Conservation (phyloP, 2,113 vertebrate genomes). For the Oceanites oceanicus region DNA sequence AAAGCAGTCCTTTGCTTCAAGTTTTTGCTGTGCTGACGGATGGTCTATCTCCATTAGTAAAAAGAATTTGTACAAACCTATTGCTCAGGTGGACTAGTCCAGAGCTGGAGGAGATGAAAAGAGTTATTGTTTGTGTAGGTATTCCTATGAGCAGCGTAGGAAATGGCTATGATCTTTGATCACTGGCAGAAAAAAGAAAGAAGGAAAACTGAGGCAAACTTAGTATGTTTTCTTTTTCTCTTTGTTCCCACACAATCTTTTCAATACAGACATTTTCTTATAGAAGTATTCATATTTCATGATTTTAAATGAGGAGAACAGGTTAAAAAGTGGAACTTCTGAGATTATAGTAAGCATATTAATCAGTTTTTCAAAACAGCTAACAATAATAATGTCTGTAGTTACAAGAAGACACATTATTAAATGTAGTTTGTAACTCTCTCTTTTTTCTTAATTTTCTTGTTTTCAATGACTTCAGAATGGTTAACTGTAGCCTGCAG, state of each 20-base stretch:
- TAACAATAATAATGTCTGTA: slow-evolving; percentile 10
- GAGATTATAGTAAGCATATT: background rate
- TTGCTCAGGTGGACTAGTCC: background rate
- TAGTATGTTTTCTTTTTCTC: background rate
- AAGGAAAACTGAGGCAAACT: background rate
- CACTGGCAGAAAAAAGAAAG: background rate
- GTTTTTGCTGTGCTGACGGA: background rate
- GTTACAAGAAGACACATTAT: slow-evolving; percentile 11
- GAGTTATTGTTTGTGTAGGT: background rate
- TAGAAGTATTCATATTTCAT: background rate
- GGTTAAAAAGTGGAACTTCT: slow-evolving; percentile 25
- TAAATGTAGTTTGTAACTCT: background rate
- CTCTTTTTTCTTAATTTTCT: background rate
- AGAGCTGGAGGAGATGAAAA: background rate
- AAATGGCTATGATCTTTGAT: background rate
- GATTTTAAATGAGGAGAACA: background rate
- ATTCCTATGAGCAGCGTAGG: background rate
- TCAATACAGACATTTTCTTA: background rate
- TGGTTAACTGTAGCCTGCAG: background rate
- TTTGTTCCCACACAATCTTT: background rate
- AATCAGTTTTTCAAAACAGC: background rate
- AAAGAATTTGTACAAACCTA: background rate
- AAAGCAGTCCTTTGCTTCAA: background rate
- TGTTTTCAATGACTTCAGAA: background rate
- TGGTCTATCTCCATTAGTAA: background rate